Base-by-base conservation (phyloP, 2,797 vertebrate genomes). In the Brachyrhaphis roseni region DNA sequence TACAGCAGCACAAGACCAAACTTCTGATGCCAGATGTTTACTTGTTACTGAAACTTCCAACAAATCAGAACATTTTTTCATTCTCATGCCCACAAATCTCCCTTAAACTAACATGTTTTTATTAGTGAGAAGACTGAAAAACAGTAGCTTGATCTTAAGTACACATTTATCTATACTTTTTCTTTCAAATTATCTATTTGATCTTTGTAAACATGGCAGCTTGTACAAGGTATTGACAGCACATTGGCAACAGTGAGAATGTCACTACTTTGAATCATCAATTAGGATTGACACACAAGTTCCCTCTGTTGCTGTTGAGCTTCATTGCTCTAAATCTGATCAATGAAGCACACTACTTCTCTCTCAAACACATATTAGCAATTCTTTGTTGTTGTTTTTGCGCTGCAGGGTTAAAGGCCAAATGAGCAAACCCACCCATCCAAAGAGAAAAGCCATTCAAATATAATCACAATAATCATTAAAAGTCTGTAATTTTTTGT, bases 311-410 rank as follows among this genome's bases (percentile, higher is more conserved):
- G 86, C 84, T 81, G 64, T 53, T n/a, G 18, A 45, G 41, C 68
- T 16, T 92, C 80, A 84, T 87, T 87, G 78, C 72, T 84, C 88
- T 74, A 87, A 82, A 79, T 82, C 55, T 46, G 79, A 88, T 90
- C 93, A 90, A 92, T 93, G 82, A 68, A 15, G 41, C 72, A 75
- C 3, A 7, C n/a, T 1, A 1, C 23, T 36, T 55, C 46, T 88
- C 68, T 78, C n/a, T 77, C 77, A 83, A 66, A 78, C 46, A 6
- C 71, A 77, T 68, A 76, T 55, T 66, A 68, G 62, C 73, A 59
- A 7, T 68, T 76, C 13, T 10, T 76, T 77, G 7, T 79, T 57
- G 41, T 70, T 55, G 55, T 62, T 77, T 78, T 77, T 71, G 12
- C 13, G 78, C 70, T 84, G 31, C 34, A 1, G 31, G 20, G 53